Evolutionary conservation across 23 tunicate genomes (phyloP), one percentile per base, ranked within the genome.

Genomic region (Ciona savignyi): DNA sequence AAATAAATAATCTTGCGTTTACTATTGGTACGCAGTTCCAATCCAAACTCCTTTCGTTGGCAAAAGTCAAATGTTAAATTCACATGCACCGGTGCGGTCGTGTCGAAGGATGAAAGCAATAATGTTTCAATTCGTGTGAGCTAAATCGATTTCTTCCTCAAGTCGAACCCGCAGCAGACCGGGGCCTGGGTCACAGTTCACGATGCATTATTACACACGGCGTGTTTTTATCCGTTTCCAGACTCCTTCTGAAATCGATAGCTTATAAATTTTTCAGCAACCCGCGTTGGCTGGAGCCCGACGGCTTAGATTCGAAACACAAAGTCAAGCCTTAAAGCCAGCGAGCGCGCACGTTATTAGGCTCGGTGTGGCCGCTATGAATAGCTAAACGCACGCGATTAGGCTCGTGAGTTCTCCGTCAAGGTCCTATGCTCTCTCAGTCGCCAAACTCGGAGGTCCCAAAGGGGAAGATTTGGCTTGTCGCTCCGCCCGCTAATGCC

Each of bases 161-260:
- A 21, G 30, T 2, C 27, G 29, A 34, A 33, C 30, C 15, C 34
- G 70, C 70, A 19, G 30, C 70, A 3, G 29, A 3, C 70, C 70
- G 31, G 70, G 1, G n/a, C n/a, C 30, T 22, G 60, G 77, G 77
- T 73, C 77, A 51, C 25, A 27, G 77, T 32, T 73, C 77, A 73
- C 28, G 30, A 51, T 73, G 77, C 77, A 73, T 73, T 73, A 73
- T 73, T 51, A 73, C 28, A 34, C 77, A 24, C 34, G 3, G 69
- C 42, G 65, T 73, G 65, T 73, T 73, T 34, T 75, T 63, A 62
- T 75, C 70, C 79, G 70, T 63, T 62, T 63, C 29, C 56, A 29
- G 70, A 66, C 27, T 61, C 70, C 23, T 66, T 35, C 62, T 74
- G 86, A 71, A 83, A 83, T 83, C 87, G 80, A 83, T 83, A 83